Conservation (phyloP, 2,113 vertebrate genomes). For the Tringa solitaria region DNA sequence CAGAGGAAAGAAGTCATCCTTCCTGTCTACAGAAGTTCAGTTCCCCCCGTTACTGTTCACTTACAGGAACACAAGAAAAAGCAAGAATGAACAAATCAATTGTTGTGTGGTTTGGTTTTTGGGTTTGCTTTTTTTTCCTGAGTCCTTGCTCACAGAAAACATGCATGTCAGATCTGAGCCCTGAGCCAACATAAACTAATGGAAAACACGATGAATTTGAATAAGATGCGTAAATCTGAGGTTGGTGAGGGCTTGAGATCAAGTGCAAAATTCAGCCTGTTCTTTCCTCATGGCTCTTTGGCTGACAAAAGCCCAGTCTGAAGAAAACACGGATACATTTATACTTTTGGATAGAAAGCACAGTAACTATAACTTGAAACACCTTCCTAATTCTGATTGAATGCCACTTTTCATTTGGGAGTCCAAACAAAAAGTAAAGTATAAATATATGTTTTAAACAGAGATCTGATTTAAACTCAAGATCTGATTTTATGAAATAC, state of each 20-base stretch:
- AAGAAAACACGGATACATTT: background rate
- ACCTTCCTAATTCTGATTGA: background rate
- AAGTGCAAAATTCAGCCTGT: background rate
- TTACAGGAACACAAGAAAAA: background rate
- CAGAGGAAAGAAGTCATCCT: background rate
- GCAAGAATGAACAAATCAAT: background rate
- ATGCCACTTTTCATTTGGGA: background rate
- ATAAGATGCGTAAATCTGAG: background rate
- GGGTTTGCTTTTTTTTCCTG: too few species aligned
- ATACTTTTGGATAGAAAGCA: background rate
- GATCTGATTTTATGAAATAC: background rate
- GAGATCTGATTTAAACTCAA: background rate
- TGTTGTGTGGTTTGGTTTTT: background rate
- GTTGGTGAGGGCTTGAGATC: background rate
- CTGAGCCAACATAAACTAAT: background rate
- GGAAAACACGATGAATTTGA: background rate
- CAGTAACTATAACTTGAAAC: background rate
- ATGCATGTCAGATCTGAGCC: background rate
- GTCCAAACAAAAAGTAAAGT: background rate
- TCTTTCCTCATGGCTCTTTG: background rate
- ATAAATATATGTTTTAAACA: background rate
- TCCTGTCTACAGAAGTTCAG: background rate
- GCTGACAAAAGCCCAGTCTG: background rate
- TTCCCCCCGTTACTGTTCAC: background rate
- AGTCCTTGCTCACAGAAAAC: background rate